Evolutionary conservation across 2,888 invertebrate genomes (phyloP).

Genomic region (Saturnia japonica): DNA sequence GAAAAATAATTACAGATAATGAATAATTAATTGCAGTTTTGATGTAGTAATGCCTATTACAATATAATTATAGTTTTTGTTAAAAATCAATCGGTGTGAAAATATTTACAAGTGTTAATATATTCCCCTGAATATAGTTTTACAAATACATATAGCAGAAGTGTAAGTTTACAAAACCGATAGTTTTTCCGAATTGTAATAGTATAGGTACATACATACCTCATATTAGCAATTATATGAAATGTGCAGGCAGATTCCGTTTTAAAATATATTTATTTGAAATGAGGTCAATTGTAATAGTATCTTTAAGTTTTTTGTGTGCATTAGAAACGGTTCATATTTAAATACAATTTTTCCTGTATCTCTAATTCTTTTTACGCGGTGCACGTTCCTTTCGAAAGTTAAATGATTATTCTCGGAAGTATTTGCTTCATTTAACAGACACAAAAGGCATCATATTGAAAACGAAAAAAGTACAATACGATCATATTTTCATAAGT

Average conservation of each 20-base stretch:
- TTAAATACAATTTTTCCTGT: conserved; percentile 13
- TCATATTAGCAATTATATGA: neutral
- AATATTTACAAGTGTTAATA: too few relatives aligned
- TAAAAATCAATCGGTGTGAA: neutral
- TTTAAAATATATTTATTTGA: neutral
- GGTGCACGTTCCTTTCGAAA: conserved; percentile 5
- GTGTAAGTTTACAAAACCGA: neutral
- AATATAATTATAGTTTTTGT: too few relatives aligned
- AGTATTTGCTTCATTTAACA: conserved; percentile 10
- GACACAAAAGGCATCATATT: neutral
- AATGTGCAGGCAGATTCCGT: neutral
- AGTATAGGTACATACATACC: neutral
- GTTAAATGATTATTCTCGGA: conserved; percentile 9
- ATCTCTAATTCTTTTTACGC: conserved; percentile 9
- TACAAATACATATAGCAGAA: neutral
- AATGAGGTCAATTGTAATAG: neutral
- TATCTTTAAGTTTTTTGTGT: neutral
- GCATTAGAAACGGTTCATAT: neutral
- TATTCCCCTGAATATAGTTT: neutral
- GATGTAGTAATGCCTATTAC: too few relatives aligned
- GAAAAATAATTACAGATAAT: too few relatives aligned
- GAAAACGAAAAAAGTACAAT: neutral
- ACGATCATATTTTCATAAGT: conserved; percentile 3
- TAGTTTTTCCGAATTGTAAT: neutral
- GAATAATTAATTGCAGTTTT: too few relatives aligned